Percentiles rank a stretch among this genome's conserved stretches.
phyloP scores from a whole-genome alignment of 2,797 vertebrate species.

The Bovichtus diacanthus region DNA sequence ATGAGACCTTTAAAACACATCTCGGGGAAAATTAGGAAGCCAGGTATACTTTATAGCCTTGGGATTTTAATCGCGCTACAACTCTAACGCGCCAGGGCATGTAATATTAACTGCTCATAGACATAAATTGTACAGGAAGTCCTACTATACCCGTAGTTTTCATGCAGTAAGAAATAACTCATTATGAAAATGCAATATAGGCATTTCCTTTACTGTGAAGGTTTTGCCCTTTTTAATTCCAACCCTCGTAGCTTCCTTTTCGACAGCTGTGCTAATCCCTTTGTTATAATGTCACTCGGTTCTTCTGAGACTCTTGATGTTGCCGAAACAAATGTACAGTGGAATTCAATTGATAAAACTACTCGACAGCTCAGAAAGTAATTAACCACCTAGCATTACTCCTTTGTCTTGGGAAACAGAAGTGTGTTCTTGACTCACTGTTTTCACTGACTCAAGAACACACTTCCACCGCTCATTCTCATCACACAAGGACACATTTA shows the following conservation, averaged over 20 bases:
- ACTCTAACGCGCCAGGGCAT: slow-evolving; percentile 22
- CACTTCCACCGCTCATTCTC: slow-evolving; percentile 39
- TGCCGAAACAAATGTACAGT: slow-evolving; percentile 44
- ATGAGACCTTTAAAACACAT: slow-evolving; percentile 68
- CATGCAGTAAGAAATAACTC: neutral
- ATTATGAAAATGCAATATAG: slow-evolving; percentile 16
- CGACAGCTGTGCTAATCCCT: slow-evolving; percentile 47
- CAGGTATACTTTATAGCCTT: slow-evolving; percentile 50
- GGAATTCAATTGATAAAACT: slow-evolving; percentile 40
- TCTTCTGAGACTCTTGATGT: slow-evolving; percentile 41
- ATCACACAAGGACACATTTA: slow-evolving; percentile 35
- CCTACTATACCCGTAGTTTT: neutral
- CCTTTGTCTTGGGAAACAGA: slow-evolving; percentile 45
- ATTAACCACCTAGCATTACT: slow-evolving; percentile 58
- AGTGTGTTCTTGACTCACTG: slow-evolving; percentile 24
- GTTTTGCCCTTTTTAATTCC: slow-evolving; percentile 52
- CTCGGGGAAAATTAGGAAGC: slow-evolving; percentile 62
- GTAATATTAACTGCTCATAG: slow-evolving; percentile 15
- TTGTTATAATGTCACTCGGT: slow-evolving; percentile 44
- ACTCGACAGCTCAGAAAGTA: slow-evolving; percentile 56
- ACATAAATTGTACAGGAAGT: slow-evolving; percentile 14
- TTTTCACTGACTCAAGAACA: slow-evolving; percentile 10
- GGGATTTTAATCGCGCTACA: slow-evolving; percentile 37
- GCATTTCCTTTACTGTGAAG: slow-evolving; percentile 11
- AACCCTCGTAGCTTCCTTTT: slow-evolving; percentile 8